Percentiles rank a stretch among this genome's conserved stretches.
These are phyloP conservation scores for Abscondita cerata DNA, from an alignment of 2,888 invertebrate species.

Conservation along the genomic window DNA sequence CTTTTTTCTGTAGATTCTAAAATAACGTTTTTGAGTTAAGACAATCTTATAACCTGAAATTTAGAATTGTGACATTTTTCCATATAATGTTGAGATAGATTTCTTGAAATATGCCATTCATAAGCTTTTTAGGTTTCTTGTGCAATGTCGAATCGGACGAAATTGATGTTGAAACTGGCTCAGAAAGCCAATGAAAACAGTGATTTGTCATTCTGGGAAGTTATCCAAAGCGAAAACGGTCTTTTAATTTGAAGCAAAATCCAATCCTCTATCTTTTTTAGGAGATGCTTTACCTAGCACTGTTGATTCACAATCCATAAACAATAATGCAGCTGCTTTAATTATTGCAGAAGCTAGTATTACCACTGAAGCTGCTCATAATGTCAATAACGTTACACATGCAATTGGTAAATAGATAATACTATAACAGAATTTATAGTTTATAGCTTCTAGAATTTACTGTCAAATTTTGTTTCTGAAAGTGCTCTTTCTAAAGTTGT, in stretches of 20 bases:
- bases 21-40: background rate
- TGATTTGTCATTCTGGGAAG: background rate
- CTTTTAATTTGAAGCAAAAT: background rate
- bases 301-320: too few species aligned
- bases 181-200: too few species aligned
- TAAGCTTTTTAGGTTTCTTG: too few species aligned
- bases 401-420: background rate
- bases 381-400: background rate
- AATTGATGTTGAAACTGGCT: too few species aligned
- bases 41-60: too few species aligned
- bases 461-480: background rate
- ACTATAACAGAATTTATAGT: slow-evolving; percentile 1
- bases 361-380: background rate
- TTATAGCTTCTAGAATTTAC: background rate
- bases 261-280: background rate
- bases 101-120: too few species aligned
- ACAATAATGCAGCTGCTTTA: too few species aligned
- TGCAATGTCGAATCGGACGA: slow-evolving; percentile 1
- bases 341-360: background rate
- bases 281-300: background rate
- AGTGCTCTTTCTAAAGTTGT: background rate
- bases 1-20: background rate
- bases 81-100: background rate
- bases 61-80: too few species aligned
- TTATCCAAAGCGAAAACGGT: background rate